These are phyloP conservation scores for Cephalopachus bancanus DNA, from an alignment of 2,797 vertebrate species.

Conservation along the genomic window DNA sequence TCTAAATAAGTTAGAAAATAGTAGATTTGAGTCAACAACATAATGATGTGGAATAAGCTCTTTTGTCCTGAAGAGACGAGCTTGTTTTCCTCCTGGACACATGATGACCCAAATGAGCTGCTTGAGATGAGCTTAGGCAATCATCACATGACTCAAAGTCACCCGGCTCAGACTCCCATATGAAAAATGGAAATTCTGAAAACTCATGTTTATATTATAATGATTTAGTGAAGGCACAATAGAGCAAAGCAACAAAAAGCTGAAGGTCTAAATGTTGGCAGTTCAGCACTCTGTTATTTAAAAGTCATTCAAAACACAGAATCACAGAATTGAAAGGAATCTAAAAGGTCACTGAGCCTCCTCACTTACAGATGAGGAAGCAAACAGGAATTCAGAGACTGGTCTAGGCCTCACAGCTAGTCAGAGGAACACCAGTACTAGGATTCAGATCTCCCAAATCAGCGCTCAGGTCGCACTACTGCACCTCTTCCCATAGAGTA, in stretches of 20 bases:
- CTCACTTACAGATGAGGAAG: background rate
- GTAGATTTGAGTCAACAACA: background rate
- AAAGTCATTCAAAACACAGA: constrained; percentile 29
- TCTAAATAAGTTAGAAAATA: background rate
- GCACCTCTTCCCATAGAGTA: background rate
- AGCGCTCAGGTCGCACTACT: background rate
- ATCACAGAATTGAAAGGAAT: background rate
- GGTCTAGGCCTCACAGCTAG: background rate
- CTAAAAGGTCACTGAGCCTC: constrained; percentile 16
- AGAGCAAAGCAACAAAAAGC: background rate
- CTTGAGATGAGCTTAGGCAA: constrained; percentile 54
- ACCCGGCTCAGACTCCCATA: background rate
- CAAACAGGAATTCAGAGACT: background rate
- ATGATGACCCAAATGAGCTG: background rate
- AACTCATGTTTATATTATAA: constrained; percentile 40
- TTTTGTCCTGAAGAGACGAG: constrained; percentile 34
- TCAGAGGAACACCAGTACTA: background rate
- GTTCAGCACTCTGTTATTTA: background rate
- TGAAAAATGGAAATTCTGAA: constrained; percentile 67
- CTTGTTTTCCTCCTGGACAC: constrained; percentile 42
- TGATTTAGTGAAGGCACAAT: background rate
- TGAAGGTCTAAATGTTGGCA: background rate
- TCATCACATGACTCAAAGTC: constrained; percentile 57
- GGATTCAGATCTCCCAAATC: background rate
- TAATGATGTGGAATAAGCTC: background rate